Evolutionary conservation across 1,140 invertebrate species (phyloP).

Genomic region (Melipona quadrifasciata): DNA sequence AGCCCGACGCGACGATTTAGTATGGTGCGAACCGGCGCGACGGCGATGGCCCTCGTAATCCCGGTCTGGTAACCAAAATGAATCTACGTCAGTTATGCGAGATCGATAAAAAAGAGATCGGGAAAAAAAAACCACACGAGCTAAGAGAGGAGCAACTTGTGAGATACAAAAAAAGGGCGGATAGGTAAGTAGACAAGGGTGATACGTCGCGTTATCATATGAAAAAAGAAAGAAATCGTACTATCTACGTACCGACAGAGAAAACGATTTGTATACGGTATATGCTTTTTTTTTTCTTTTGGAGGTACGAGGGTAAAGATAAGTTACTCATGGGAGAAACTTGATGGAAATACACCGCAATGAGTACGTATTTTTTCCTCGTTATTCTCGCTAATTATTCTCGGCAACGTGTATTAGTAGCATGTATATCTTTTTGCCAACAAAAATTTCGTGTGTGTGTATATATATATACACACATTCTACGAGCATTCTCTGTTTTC

Average conservation of each 20-base stretch:
- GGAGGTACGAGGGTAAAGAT: conserved; percentile 10
- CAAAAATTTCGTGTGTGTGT: neutral
- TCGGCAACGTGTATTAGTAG: conserved; percentile 23
- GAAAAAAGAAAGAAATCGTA: conserved; percentile 13
- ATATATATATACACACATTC: neutral
- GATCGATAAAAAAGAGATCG: conserved; percentile 55
- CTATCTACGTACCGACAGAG: conserved; percentile 5
- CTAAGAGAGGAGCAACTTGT: conserved; percentile 50
- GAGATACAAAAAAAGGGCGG: conserved; percentile 36
- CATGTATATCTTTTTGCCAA: conserved; percentile 15
- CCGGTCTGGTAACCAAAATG: conserved; percentile 84
- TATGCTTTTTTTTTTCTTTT: neutral
- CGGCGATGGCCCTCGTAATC: conserved; percentile 88
- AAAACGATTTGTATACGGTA: conserved; percentile 22
- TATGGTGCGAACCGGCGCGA: conserved; percentile 91
- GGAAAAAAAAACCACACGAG: conserved; percentile 41
- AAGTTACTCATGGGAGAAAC: neutral
- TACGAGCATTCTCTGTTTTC: neutral
- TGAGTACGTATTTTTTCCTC: conserved; percentile 56
- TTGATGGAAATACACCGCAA: conserved; percentile 3
- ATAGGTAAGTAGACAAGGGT: conserved; percentile 47
- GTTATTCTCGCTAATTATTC: conserved; percentile 63
- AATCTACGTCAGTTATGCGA: conserved; percentile 76
- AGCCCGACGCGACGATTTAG: conserved; percentile 83
- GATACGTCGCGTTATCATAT: conserved; percentile 15